phyloP scores from a whole-genome alignment of 2,797 vertebrate species.

The Tokudaia tokunoshimensis region DNA sequence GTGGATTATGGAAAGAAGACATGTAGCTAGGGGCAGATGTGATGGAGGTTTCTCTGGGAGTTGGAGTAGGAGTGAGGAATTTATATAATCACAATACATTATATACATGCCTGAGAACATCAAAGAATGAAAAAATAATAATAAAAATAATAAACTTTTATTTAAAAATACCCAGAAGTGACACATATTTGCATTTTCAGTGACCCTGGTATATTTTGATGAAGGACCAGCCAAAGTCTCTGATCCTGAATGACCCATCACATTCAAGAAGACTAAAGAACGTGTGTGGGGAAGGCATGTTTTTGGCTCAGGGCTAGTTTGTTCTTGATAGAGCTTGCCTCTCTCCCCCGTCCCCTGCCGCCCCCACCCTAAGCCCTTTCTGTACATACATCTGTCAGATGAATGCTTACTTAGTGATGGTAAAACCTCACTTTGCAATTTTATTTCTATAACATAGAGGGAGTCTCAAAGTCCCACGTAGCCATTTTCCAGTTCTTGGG shows the following conservation, averaged over 20 bases:
- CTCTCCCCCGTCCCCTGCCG: no score
- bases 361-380: neutral
- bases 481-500: constrained; percentile 23
- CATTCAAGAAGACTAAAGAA: neutral
- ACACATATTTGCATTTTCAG: neutral
- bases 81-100: neutral
- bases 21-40: rapidly evolving
- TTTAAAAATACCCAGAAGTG: neutral
- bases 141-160: neutral
- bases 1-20: neutral
- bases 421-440: constrained; percentile 14
- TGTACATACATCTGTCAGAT: constrained; percentile 5
- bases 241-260: neutral
- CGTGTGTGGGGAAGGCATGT: neutral
- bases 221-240: neutral
- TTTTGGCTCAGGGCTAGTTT: neutral
- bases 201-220: neutral
- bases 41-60: neutral
- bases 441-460: neutral
- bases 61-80: neutral
- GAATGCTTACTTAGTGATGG: constrained; percentile 33
- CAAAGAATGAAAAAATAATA: neutral
- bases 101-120: neutral
- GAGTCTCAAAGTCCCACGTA: neutral
- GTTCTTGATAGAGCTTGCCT: neutral